Percentiles rank a stretch among this genome's conserved stretches.
These are phyloP conservation scores for Hipparchia semele DNA, from an alignment of 2,888 invertebrate species.

Conservation along the genomic window DNA sequence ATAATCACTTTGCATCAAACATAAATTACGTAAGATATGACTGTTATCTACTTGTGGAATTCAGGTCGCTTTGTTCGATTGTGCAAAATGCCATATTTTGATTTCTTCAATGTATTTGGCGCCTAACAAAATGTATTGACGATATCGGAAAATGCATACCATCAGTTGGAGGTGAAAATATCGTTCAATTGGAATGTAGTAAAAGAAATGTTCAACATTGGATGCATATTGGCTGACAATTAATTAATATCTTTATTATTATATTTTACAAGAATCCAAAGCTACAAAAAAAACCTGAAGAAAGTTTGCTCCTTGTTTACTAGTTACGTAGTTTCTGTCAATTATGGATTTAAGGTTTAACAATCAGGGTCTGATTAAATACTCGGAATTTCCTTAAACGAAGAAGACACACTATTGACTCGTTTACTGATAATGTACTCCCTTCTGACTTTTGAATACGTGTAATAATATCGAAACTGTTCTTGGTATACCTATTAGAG, in stretches of 20 bases:
- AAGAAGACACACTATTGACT: background rate
- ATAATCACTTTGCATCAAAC: conserved; percentile 19
- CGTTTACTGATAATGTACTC: conserved; percentile 10
- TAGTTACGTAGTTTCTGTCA: too few relatives aligned
- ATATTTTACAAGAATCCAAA: too few relatives aligned
- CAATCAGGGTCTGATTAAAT: background rate
- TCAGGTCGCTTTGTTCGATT: background rate
- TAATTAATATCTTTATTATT: too few relatives aligned
- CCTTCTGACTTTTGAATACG: conserved; percentile 21
- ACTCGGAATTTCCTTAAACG: background rate
- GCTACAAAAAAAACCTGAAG: too few relatives aligned
- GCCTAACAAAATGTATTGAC: too few relatives aligned
- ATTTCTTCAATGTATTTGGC: background rate
- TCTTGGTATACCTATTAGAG: conserved; percentile 22
- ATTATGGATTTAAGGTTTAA: too few relatives aligned
- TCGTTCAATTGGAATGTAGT: too few relatives aligned
- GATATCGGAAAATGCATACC: too few relatives aligned
- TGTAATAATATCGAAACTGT: conserved; percentile 31
- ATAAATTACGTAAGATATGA: background rate
- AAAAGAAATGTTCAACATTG: too few relatives aligned
- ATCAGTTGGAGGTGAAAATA: too few relatives aligned
- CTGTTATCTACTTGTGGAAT: background rate
- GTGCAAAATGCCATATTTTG: background rate
- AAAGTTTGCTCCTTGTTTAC: too few relatives aligned
- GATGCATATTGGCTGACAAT: too few relatives aligned